Conservation (phyloP, 2,888 invertebrate genomes). For the Xestoiulus laeticollis region DNA sequence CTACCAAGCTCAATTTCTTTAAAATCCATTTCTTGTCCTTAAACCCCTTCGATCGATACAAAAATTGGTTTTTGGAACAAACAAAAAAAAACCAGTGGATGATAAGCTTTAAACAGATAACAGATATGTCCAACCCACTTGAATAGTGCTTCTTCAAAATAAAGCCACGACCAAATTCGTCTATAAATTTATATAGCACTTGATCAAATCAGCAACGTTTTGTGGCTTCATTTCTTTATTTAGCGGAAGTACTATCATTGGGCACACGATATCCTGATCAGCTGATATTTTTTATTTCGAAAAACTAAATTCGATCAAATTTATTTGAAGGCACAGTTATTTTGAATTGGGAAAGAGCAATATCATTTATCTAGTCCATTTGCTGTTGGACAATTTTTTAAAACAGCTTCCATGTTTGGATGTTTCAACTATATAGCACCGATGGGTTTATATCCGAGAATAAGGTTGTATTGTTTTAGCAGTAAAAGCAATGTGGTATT, state of each 20-base stretch:
- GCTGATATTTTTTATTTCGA: neutral
- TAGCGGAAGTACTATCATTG: neutral
- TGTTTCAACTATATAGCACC: neutral
- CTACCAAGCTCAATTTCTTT: neutral
- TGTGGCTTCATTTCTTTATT: neutral
- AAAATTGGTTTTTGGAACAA: slow-evolving; percentile 7
- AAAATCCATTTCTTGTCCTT: neutral
- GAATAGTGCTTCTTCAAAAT: neutral
- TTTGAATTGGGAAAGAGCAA: neutral
- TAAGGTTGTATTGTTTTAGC: neutral
- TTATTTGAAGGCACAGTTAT: neutral
- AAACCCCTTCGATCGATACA: neutral
- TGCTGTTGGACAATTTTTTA: neutral
- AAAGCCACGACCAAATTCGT: neutral
- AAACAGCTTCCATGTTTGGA: neutral
- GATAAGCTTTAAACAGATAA: neutral
- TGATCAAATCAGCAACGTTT: neutral
- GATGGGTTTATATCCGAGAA: neutral
- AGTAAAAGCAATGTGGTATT: neutral
- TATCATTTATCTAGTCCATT: neutral
- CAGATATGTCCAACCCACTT: neutral
- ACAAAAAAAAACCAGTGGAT: neutral
- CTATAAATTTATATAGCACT: neutral
- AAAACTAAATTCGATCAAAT: neutral
- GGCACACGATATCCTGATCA: slow-evolving; percentile 11